These are phyloP conservation scores for Scaptomyza pallida DNA, from an alignment of 1,140 invertebrate genomes.

Conservation along the genomic window DNA sequence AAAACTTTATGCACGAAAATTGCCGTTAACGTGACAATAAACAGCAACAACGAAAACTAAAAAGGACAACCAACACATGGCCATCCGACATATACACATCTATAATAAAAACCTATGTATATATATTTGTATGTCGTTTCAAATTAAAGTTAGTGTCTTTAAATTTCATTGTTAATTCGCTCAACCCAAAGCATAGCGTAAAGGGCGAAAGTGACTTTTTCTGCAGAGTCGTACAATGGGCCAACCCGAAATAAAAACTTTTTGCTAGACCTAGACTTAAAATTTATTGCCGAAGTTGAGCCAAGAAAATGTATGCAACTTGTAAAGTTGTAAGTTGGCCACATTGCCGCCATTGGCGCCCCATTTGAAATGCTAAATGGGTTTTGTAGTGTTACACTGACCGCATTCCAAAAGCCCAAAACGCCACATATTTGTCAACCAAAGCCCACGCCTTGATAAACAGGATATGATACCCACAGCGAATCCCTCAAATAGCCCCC, in stretches of 20 bases:
- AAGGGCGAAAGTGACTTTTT: slow-evolving; percentile 34
- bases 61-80: slow-evolving; percentile 5
- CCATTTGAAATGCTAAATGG: slow-evolving; percentile 71
- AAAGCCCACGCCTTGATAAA: slow-evolving; percentile 52
- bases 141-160: slow-evolving; percentile 73
- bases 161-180: slow-evolving; percentile 75
- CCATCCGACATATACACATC: slow-evolving; percentile 1
- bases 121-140: slow-evolving; percentile 17
- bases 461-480: slow-evolving; percentile 67
- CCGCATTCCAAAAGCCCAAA: slow-evolving; percentile 69
- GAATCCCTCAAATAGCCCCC: slow-evolving; percentile 14
- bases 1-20: slow-evolving; percentile 77
- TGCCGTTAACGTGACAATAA: slow-evolving; percentile 81
- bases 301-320: slow-evolving; percentile 49
- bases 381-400: slow-evolving; percentile 61
- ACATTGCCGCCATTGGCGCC: slow-evolving; percentile 31
- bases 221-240: slow-evolving; percentile 20
- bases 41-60: slow-evolving; percentile 32
- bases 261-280: slow-evolving; percentile 54
- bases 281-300: slow-evolving; percentile 78
- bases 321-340: slow-evolving; percentile 47
- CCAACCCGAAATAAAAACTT: slow-evolving; percentile 45
- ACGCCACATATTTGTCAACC: slow-evolving; percentile 74
- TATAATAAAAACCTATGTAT: not conserved
- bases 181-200: not conserved